Conservation (phyloP, 2,888 invertebrate species). For the Andrena minutula region DNA sequence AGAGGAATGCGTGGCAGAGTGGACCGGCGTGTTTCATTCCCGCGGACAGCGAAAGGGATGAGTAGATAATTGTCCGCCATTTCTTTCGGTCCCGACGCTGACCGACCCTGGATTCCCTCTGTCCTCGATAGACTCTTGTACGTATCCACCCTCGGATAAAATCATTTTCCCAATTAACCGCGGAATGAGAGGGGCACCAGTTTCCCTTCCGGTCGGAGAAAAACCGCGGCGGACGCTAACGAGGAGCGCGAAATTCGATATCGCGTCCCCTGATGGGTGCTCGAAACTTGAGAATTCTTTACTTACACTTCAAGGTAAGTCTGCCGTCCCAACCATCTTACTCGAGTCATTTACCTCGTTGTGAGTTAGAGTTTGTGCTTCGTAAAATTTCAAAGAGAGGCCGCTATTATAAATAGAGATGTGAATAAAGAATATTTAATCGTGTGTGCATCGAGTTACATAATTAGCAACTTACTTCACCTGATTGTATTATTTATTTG, state of each 20-base stretch:
- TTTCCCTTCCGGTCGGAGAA: not conserved
- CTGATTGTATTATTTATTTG: too few species aligned
- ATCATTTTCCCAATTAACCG: constrained; percentile 65
- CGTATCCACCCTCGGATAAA: constrained; percentile 39
- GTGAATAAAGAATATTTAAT: too few species aligned
- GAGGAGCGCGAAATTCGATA: not conserved
- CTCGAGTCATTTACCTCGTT: too few species aligned
- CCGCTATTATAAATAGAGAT: too few species aligned
- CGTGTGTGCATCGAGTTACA: too few species aligned
- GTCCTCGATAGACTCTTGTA: constrained; percentile 19
- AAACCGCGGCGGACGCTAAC: not conserved
- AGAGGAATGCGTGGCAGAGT: constrained; percentile 57
- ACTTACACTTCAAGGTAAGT: too few species aligned
- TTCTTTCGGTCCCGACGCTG: constrained; percentile 37
- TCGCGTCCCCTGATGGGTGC: not conserved
- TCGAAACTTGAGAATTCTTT: too few species aligned
- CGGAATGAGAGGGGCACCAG: constrained; percentile 12
- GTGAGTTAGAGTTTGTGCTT: too few species aligned
- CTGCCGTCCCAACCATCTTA: too few species aligned
- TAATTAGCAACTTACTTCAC: too few species aligned
- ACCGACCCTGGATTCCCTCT: constrained; percentile 40
- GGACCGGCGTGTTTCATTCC: constrained; percentile 57
- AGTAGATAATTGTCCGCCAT: constrained; percentile 69
- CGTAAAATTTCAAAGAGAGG: too few species aligned
- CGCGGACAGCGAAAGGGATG: constrained; percentile 50